Conservation (phyloP, 2,797 vertebrate genomes). For the Odontamblyopus lacepedii region DNA sequence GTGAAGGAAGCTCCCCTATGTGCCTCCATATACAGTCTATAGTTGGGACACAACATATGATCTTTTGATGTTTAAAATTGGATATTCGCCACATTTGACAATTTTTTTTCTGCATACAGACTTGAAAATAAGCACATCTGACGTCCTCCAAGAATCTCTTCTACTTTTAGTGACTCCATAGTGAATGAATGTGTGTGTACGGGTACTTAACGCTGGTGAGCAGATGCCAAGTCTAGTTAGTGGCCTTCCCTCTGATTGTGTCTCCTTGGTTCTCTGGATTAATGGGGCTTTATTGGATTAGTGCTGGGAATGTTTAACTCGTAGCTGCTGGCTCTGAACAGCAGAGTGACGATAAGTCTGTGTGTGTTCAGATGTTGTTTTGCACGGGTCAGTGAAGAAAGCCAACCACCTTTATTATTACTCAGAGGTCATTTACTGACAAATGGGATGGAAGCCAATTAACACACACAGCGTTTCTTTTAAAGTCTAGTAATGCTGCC, state of each 20-base stretch:
- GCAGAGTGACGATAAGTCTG: conserved; percentile 10
- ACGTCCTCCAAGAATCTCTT: background rate
- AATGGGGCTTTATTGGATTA: conserved; percentile 59
- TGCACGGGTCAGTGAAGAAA: conserved; percentile 28
- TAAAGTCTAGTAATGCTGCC: background rate
- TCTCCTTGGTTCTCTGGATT: conserved; percentile 45
- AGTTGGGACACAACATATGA: background rate
- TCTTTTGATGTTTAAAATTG: conserved; percentile 5
- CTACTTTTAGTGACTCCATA: background rate
- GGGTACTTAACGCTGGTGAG: conserved; percentile 12
- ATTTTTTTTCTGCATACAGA: background rate
- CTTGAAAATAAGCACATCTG: background rate
- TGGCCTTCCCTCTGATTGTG: conserved; percentile 46
- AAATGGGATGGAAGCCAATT: background rate
- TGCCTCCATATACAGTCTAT: too few species aligned
- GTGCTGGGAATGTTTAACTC: conserved; percentile 53
- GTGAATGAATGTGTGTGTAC: background rate
- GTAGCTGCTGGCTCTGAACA: conserved; percentile 16
- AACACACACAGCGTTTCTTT: background rate
- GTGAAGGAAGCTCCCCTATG: too few species aligned
- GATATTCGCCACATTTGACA: conserved; percentile 1
- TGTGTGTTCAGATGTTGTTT: conserved; percentile 28
- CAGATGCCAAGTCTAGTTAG: conserved; percentile 35
- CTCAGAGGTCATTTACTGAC: background rate
- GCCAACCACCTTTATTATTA: conserved; percentile 1